These are phyloP conservation scores for Nymphalis io DNA, from an alignment of 1,140 invertebrate species.

Conservation along the genomic window DNA sequence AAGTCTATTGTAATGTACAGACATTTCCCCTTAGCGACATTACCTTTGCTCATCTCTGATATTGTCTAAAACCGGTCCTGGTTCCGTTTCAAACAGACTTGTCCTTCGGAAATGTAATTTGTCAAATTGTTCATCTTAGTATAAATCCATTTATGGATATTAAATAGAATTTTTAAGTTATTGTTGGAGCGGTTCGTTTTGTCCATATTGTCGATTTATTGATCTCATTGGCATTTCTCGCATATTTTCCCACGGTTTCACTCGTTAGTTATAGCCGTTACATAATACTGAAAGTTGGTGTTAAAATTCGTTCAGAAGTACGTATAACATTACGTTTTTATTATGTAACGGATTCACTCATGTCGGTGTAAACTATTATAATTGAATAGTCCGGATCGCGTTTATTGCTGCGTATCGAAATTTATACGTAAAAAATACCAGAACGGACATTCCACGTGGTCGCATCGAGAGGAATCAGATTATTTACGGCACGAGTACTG, in stretches of 20 bases:
- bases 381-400: slow-evolving; percentile 32
- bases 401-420: slow-evolving; percentile 34
- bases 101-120: slow-evolving; percentile 23
- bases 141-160: not conserved
- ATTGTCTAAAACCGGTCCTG: slow-evolving; percentile 61
- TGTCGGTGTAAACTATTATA: slow-evolving; percentile 34
- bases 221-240: slow-evolving; percentile 47
- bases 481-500: not conserved
- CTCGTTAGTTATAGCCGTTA: slow-evolving; percentile 34
- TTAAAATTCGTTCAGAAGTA: slow-evolving; percentile 45
- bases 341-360: slow-evolving; percentile 40
- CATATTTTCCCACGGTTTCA: slow-evolving; percentile 51
- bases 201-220: slow-evolving; percentile 44
- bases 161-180: slow-evolving; percentile 8
- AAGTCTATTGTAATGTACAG: slow-evolving; percentile 36
- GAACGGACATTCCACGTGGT: slow-evolving; percentile 9
- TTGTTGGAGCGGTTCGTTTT: slow-evolving; percentile 29
- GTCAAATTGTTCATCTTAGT: slow-evolving; percentile 9
- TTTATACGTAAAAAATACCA: slow-evolving; percentile 25
- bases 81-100: slow-evolving; percentile 27
- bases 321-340: slow-evolving; percentile 35
- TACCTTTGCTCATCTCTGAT: slow-evolving; percentile 48
- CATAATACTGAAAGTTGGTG: slow-evolving; percentile 46
- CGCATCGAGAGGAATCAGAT: not conserved
- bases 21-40: slow-evolving; percentile 64